phyloP scores from a whole-genome alignment of 2,113 vertebrate genomes.

The Bungarus multicinctus region DNA sequence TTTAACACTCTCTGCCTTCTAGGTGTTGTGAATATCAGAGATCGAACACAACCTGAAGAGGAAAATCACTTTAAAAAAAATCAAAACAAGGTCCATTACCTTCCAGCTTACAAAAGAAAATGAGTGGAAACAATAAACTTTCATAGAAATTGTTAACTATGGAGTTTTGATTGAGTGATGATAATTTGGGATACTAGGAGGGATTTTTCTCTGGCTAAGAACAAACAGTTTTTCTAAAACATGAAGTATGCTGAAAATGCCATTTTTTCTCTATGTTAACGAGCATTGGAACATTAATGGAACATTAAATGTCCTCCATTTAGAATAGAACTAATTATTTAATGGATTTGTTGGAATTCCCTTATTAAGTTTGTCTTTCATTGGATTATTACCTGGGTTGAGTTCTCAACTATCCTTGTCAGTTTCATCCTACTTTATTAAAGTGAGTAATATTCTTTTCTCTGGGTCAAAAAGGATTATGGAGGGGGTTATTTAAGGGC shows the following conservation, averaged over 20 bases:
- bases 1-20: not conserved
- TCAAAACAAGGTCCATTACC: not conserved
- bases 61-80: not conserved
- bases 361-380: not conserved
- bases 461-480: not conserved
- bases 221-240: not conserved
- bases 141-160: not conserved
- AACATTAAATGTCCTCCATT: not conserved
- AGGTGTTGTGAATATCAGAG: not conserved
- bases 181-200: not conserved
- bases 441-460: not conserved
- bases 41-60: not conserved
- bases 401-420: not conserved
- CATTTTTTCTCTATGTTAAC: not conserved
- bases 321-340: not conserved
- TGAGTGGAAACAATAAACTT: not conserved
- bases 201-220: not conserved
- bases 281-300: not conserved
- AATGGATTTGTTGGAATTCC: not conserved
- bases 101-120: not conserved
- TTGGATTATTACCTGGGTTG: not conserved
- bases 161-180: not conserved
- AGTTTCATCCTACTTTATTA: not conserved
- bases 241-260: not conserved
- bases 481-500: not conserved